Base-by-base conservation (phyloP, 2,888 invertebrate species). In the Apodemia duryi region DNA sequence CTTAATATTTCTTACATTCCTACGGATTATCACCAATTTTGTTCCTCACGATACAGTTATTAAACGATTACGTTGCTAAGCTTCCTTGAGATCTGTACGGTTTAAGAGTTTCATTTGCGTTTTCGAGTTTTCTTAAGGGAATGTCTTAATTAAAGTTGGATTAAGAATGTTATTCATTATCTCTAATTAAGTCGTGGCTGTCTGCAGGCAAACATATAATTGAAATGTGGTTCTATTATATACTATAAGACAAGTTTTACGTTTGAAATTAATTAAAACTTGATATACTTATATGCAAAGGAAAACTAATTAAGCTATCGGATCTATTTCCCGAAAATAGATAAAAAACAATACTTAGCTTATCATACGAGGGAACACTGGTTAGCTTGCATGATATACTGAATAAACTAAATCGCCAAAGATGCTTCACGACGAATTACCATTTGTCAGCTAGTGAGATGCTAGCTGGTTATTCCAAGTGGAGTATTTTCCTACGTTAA, bases 1-100 rank as follows among this genome's bases (percentile, higher is more conserved):
- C 82, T 83, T 85, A 84, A 86, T 85, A 83, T 85, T 82, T 86
- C 84, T 85, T 84, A 83, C 77, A 85, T 81, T 83, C 73, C 75
- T 77, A 75, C 77, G 81, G 82, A 83, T 81, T 83, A 80, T 79
- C 81, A 77, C 79, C 82, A 85, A 86, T 86, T 86, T 86, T 78
- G 81, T 71, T 65, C 68, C 66, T 69, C 68, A 73, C 75, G 76
- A 78, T 78, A 74, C 72, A 74, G 74, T 75, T 77, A 75, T 77
- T 74, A 77, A 70, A 74, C 77, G 80, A 82, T 83, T 81, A 83
- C 73, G 71, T 69, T 71, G 75, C 76, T 78, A 73, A 75, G 71
- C 73, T 63, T 62, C 43, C 38, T 62, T 61, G 54, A 57, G 69
- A 64, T 66, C 62, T 52, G 46, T 54, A 62, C 61, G 66, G 63